phyloP scores from a whole-genome alignment of 37 sponge, comb jelly and placozoan genomes.

The Hormiphora californensis region DNA sequence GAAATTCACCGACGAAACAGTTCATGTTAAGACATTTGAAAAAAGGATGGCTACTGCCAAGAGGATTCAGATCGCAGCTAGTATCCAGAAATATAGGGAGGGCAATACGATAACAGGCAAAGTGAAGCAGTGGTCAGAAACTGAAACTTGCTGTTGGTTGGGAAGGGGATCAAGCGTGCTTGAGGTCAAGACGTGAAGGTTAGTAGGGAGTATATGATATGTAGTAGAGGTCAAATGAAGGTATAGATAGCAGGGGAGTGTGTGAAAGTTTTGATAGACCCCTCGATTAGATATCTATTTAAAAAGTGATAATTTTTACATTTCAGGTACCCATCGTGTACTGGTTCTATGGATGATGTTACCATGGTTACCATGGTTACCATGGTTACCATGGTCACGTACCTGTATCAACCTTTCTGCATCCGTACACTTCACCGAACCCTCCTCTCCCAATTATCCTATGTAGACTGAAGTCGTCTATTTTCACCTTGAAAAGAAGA shows the following conservation, averaged over 20 bases:
- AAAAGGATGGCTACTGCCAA: neutral
- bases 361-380: no score
- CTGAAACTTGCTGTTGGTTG: neutral
- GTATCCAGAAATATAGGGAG: neutral
- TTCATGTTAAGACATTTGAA: neutral
- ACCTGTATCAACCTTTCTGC: conserved; percentile 92
- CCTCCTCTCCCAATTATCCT: conserved; percentile 95
- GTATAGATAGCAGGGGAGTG: no score
- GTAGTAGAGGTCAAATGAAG: no score
- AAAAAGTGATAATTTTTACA: neutral
- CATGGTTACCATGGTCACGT: neutral
- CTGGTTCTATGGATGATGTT: no score
- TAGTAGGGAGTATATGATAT: no score
- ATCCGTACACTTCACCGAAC: conserved; percentile 97
- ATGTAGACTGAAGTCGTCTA: conserved; percentile 87
- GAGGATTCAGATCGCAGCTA: neutral
- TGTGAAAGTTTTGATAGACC: no score
- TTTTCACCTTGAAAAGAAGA: conserved; percentile 59
- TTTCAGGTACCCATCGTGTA: no score
- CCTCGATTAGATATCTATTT: no score
- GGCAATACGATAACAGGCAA: neutral
- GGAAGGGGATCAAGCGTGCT: neutral
- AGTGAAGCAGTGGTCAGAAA: neutral
- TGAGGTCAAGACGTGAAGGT: neutral
- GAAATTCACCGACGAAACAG: neutral